Base-by-base conservation (phyloP, 2,888 invertebrate genomes). In the Germaria angustata region DNA sequence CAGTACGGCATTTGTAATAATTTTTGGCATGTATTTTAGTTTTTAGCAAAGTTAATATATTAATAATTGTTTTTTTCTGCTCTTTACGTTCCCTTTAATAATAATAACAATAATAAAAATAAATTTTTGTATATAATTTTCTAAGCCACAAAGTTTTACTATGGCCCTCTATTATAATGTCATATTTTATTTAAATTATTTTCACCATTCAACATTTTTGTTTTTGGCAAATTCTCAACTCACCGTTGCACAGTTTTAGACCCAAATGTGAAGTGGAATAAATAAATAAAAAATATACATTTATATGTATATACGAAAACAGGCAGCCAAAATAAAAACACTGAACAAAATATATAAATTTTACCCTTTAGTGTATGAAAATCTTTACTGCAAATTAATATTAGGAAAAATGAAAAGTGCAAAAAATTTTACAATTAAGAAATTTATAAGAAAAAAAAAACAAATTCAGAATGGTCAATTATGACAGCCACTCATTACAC, bases 161-260 rank as follows among this genome's bases (percentile, higher is more conserved):
- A 46, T n/a, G 55, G 55, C 49, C 36, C 78, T 82, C 69, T 75
- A 79, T 82, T 82, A 82, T 71, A 82, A 71, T 82, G 82, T 71
- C 82, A 79, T 79, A 82, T 76, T 76, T 82, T 71, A 76, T 79
- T 65, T 63, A 75, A 82, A 79, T 71, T 79, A 79, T 69, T 75
- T 79, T 79, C 65, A 65, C 75, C 71, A 61, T 82, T 75, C 66
- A 79, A 76, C 69, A 79, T 76, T 71, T 71, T 59, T 69, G 53
- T 79, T 77, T 69, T 76, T 82, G 82, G 79, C 79, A 82, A 71
- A 79, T 82, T 79, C 41, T 82, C 82, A 82, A 76, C 59, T 82
- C 53, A 79, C 79, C 75, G 75, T 79, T 82, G 34, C 15, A 41
- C 2, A 71, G 49, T 69, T 78, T 36, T 59, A 55, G 55, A 22